Conservation (phyloP, 2,888 invertebrate species). For the Mactromeris polynyma region DNA sequence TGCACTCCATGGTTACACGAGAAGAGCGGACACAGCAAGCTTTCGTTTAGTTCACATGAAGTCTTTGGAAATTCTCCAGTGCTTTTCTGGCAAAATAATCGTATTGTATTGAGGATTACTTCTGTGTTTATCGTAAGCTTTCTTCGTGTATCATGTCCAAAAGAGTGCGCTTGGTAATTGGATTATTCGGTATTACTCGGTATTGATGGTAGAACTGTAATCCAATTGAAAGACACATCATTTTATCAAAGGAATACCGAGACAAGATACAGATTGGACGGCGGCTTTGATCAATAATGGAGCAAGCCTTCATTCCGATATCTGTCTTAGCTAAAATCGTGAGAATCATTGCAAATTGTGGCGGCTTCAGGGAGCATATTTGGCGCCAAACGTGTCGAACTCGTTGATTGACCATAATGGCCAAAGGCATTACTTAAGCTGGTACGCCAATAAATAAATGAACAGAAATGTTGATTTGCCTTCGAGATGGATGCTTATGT, state of each 20-base stretch:
- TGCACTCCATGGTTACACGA: too few relatives aligned
- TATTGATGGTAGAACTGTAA: constrained; percentile 26
- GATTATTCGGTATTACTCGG: constrained; percentile 35
- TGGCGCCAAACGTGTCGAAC: neutral
- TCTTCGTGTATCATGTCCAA: constrained; percentile 35
- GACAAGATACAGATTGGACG: constrained; percentile 33
- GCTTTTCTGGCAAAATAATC: constrained; percentile 5
- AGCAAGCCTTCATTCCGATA: neutral
- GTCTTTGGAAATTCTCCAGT: neutral
- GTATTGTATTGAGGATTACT: constrained; percentile 44
- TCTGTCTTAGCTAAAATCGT: constrained; percentile 2
- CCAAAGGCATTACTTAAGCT: too few relatives aligned
- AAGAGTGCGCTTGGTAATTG: constrained; percentile 43
- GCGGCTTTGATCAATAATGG: constrained; percentile 30
- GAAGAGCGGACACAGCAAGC: too few relatives aligned
- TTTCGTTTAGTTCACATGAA: too few relatives aligned
- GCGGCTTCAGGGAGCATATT: neutral
- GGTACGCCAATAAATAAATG: too few relatives aligned
- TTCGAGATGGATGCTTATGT: too few relatives aligned
- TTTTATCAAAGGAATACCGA: constrained; percentile 36
- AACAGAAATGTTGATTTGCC: too few relatives aligned
- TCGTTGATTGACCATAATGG: neutral
- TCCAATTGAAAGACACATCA: constrained; percentile 35
- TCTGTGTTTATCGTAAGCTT: constrained; percentile 34
- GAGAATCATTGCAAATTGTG: neutral